Conservation (phyloP, 2,113 vertebrate genomes). For the Cryptoleucopteryx plumbea region DNA sequence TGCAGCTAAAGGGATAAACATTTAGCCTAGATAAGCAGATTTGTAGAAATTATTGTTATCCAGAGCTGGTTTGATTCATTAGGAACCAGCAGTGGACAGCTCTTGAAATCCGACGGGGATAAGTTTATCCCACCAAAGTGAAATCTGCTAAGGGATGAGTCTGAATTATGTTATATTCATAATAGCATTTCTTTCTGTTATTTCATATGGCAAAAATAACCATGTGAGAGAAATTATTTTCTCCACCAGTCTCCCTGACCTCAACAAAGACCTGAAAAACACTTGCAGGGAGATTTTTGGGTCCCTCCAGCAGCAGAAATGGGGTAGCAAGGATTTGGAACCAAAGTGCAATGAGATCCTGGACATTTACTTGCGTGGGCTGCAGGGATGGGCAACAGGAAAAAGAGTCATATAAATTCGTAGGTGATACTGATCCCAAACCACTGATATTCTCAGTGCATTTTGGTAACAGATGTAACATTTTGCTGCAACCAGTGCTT, state of each 20-base stretch:
- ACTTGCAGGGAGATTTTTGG: neutral
- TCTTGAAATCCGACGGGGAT: conserved; percentile 31
- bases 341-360: neutral
- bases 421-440: neutral
- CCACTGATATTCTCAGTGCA: neutral
- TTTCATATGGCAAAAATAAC: neutral
- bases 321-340: neutral
- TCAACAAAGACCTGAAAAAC: neutral
- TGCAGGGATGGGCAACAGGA: neutral
- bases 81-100: conserved; percentile 27
- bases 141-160: conserved; percentile 28
- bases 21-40: conserved; percentile 56
- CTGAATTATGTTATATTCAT: conserved; percentile 24
- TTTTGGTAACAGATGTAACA: neutral
- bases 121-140: conserved; percentile 28
- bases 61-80: conserved; percentile 8
- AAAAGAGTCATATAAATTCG: fast-evolving
- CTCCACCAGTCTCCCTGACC: neutral
- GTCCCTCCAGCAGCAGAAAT: neutral
- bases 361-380: neutral
- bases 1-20: conserved; percentile 50
- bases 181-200: neutral
- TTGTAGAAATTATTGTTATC: conserved; percentile 51
- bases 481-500: fast-evolving
- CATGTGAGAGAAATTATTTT: neutral